phyloP scores from a whole-genome alignment of 2,797 vertebrate genomes.

The Xerus rutilus region DNA sequence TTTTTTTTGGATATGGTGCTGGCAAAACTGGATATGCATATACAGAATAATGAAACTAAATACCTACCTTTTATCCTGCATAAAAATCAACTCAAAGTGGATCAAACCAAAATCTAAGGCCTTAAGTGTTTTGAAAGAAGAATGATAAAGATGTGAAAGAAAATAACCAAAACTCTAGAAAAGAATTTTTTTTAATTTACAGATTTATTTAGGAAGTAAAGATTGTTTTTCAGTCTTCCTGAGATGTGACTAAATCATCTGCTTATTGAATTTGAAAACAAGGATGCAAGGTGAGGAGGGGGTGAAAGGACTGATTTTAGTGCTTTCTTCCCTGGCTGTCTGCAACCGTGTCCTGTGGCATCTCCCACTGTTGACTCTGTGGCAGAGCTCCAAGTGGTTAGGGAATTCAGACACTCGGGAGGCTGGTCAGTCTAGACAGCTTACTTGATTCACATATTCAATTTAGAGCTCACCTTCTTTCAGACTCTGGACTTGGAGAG shows the following conservation, averaged over 20 bases:
- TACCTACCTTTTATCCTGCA: no score
- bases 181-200: background rate
- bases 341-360: background rate
- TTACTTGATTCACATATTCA: background rate
- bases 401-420: background rate
- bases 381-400: background rate
- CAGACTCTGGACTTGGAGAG: background rate
- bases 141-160: background rate
- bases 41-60: no score
- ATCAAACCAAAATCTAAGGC: background rate
- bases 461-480: background rate
- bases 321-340: background rate
- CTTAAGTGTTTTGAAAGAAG: background rate
- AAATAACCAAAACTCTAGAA: constrained; percentile 15
- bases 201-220: background rate
- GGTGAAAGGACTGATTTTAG: background rate
- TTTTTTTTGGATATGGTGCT: no score
- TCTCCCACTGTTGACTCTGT: background rate
- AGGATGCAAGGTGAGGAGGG: accelerated
- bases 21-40: no score
- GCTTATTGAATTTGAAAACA: background rate
- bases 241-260: background rate
- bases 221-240: background rate
- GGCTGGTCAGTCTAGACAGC: background rate
- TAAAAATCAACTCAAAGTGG: no score